Percentiles rank a stretch among this genome's conserved stretches.
These are phyloP conservation scores for Sabatieria punctata DNA, from an alignment of 2,888 invertebrate genomes.

Conservation along the genomic window DNA sequence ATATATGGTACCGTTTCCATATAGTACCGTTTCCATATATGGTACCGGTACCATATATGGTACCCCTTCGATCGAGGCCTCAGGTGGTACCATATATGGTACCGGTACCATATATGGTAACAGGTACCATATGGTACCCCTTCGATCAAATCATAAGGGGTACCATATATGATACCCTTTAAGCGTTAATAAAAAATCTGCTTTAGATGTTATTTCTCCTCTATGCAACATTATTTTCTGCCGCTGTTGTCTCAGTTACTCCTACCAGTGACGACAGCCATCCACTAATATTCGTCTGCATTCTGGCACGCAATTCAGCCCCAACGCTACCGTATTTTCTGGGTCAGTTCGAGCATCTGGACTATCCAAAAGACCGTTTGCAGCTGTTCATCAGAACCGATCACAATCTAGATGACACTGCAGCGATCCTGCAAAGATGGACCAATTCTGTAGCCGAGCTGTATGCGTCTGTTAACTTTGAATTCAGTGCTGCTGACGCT, in stretches of 20 bases:
- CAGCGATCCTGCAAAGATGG: background rate
- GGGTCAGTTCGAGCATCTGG: constrained; percentile 53
- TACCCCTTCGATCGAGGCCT: too few relatives aligned
- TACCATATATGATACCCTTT: too few relatives aligned
- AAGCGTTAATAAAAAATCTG: too few relatives aligned
- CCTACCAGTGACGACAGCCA: too few relatives aligned
- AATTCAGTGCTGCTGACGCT: constrained; percentile 37
- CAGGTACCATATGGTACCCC: too few relatives aligned
- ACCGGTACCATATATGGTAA: too few relatives aligned
- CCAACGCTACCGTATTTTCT: constrained; percentile 74
- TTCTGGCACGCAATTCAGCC: constrained; percentile 71
- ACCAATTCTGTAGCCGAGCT: background rate
- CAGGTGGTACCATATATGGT: too few relatives aligned
- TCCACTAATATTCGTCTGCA: constrained; percentile 48
- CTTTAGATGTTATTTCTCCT: background rate
- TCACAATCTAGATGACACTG: constrained; percentile 5
- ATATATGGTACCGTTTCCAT: too few relatives aligned
- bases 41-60: too few relatives aligned
- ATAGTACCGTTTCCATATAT: too few relatives aligned
- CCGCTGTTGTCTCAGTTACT: background rate
- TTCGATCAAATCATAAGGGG: too few relatives aligned
- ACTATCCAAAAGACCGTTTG: constrained; percentile 75
- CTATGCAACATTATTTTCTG: background rate
- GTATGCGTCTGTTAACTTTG: background rate
- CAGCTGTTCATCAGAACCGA: constrained; percentile 5